Evolutionary conservation across 2,797 vertebrate species (phyloP), one percentile per base, ranked within the genome.

Genomic region (Ambastaia sidthimunki): DNA sequence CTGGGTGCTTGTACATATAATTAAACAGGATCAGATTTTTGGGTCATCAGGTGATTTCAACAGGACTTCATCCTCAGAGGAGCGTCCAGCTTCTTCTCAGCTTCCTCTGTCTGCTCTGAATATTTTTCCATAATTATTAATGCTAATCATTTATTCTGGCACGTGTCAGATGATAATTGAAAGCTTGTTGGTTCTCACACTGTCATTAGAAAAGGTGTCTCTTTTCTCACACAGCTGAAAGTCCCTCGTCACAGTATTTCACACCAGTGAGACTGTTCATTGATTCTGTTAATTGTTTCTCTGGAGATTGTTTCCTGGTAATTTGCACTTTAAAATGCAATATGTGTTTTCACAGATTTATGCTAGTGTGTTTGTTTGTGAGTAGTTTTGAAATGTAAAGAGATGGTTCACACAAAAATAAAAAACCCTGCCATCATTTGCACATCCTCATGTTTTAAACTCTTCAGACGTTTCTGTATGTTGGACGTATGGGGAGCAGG

Each of bases 1-100:
- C 60, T 0, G 44, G 78, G 54, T 63, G 52, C 66, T 68, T 6
- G 31, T 70, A 60, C 13, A 3, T 75, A 31, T 83, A 83, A 85
- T 85, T 84, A 86, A 84, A 71, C 47, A 76, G 52, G 23, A 63
- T 59, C 72, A 68, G 7, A 72, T 75, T 23, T 65, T 31, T 7
- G 67, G 78, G 82, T 78, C 71, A 59, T 31, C 9, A 31, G 28
- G 48, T 50, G 59, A 69, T 21, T 81, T 23, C 0, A 25, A 28
- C 60, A 18, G 34, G 21, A 16, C 21, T 76, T 18, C 1, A 25
- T 50, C 50, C 19, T 63, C 50, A 13, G 21, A 48, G 10, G 50
- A 68, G 21, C 18, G 9, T 16, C 47, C 2, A 37, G 1, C 3
- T 48, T 70, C 66, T 74, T 25, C n/a, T n/a, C 28, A 15, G 57